These are phyloP conservation scores for Gouania willdenowi DNA, from an alignment of 2,797 vertebrate genomes.

Conservation along the genomic window DNA sequence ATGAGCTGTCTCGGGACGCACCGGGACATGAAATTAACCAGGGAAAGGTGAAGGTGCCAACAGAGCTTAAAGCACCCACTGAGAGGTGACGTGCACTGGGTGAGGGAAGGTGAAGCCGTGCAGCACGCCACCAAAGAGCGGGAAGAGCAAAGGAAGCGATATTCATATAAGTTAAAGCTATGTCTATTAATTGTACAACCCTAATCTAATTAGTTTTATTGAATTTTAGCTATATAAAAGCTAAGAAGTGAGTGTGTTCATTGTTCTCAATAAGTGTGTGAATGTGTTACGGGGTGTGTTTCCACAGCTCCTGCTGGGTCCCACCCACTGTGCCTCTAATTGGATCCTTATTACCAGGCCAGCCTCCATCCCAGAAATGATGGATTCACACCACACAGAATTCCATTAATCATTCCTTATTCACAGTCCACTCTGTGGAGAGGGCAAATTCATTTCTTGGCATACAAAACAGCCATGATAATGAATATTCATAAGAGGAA, in stretches of 20 bases:
- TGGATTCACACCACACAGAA: slow-evolving; percentile 80
- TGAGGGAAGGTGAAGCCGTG: slow-evolving; percentile 1
- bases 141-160: slow-evolving; percentile 4
- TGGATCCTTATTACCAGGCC: slow-evolving; percentile 83
- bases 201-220: slow-evolving; percentile 35
- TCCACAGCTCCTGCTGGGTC: slow-evolving; percentile 56
- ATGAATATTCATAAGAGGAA: slow-evolving; percentile 86
- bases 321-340: slow-evolving; percentile 81
- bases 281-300: slow-evolving; percentile 41
- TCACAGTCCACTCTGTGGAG: slow-evolving; percentile 75
- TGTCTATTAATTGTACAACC: slow-evolving; percentile 30
- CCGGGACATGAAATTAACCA: slow-evolving; percentile 79
- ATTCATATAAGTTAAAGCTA: slow-evolving; percentile 26
- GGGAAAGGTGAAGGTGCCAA: slow-evolving; percentile 53
- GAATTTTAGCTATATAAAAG: slow-evolving; percentile 23
- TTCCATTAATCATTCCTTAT: slow-evolving; percentile 85
- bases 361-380: slow-evolving; percentile 71
- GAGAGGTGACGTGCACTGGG: slow-evolving; percentile 13
- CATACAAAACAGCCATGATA: slow-evolving; percentile 60
- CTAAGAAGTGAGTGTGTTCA: slow-evolving; percentile 9
- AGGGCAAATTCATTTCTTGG: slow-evolving; percentile 76
- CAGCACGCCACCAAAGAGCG: neutral
- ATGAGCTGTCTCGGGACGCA: slow-evolving; percentile 76
- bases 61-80: slow-evolving; percentile 20
- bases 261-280: slow-evolving; percentile 6